Evolutionary conservation across 1,140 invertebrate genomes (phyloP).

Genomic region (Aplysia californica): DNA sequence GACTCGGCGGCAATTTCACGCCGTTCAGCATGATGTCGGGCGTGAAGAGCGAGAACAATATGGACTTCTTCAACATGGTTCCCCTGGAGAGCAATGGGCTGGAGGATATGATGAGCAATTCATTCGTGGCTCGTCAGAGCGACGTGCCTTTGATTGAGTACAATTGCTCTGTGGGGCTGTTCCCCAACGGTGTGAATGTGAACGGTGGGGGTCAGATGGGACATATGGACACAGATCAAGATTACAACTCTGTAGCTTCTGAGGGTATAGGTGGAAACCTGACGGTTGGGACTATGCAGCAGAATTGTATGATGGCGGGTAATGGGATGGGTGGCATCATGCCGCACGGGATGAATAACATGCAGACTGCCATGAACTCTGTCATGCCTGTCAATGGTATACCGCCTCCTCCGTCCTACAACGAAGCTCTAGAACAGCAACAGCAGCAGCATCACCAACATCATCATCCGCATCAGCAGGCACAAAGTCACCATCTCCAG

Average conservation of each 20-base stretch:
- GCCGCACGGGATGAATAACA: slow-evolving; percentile 24
- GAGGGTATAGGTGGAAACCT: not conserved
- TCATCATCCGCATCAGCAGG: slow-evolving; percentile 21
- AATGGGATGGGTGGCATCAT: not conserved
- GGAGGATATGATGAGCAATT: slow-evolving; percentile 58
- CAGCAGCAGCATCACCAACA: slow-evolving; percentile 30
- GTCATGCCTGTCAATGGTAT: slow-evolving; percentile 34
- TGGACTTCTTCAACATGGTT: slow-evolving; percentile 41
- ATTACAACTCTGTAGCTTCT: not conserved
- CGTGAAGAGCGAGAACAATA: slow-evolving; percentile 39
- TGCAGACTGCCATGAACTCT: slow-evolving; percentile 25
- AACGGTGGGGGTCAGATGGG: not conserved
- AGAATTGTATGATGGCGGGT: not conserved
- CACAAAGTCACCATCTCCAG: not conserved
- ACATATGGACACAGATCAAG: not conserved
- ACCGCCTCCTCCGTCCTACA: slow-evolving; percentile 61
- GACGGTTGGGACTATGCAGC: not conserved
- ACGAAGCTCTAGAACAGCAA: slow-evolving; percentile 56
- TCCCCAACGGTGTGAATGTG: not conserved
- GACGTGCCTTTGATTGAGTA: slow-evolving; percentile 59
- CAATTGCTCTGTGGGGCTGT: slow-evolving; percentile 17
- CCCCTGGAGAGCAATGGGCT: slow-evolving; percentile 48
- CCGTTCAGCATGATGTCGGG: slow-evolving; percentile 36
- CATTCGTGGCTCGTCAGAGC: slow-evolving; percentile 54
- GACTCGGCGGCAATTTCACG: slow-evolving; percentile 45